These are phyloP conservation scores for Centrocercus urophasianus DNA, from an alignment of 2,113 vertebrate genomes.

Conservation along the genomic window DNA sequence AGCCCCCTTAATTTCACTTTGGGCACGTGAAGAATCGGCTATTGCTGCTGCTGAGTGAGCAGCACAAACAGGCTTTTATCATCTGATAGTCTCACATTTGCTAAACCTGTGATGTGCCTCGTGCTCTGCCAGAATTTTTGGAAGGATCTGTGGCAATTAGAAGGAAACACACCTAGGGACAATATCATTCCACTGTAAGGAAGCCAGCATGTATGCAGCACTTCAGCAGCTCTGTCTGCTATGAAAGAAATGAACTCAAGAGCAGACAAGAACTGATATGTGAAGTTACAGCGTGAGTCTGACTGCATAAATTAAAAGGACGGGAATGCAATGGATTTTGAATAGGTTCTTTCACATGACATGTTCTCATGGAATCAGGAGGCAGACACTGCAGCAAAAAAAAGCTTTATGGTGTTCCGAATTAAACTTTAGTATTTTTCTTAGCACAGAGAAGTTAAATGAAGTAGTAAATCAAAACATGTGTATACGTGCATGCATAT, in stretches of 20 bases:
- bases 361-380: constrained; percentile 64
- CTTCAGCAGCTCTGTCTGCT: constrained; percentile 60
- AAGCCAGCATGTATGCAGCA: constrained; percentile 24
- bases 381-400: constrained; percentile 49
- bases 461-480: constrained; percentile 46
- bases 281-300: constrained; percentile 54
- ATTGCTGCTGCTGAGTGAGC: neutral
- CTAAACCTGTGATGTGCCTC: constrained; percentile 41
- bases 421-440: constrained; percentile 63
- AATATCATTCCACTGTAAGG: constrained; percentile 55
- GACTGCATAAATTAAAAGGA: constrained; percentile 68
- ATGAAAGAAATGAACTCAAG: constrained; percentile 56
- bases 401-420: constrained; percentile 57
- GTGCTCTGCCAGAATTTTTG: constrained; percentile 46
- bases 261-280: constrained; percentile 65
- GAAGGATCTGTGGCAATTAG: constrained; percentile 52
- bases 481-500: neutral
- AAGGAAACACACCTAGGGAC: constrained; percentile 50
- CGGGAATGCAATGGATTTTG: constrained; percentile 63
- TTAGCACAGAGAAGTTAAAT: constrained; percentile 63
- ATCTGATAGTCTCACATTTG: neutral
- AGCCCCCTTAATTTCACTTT: constrained; percentile 60
- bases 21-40: constrained; percentile 47
- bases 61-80: constrained; percentile 58
- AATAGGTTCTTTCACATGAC: constrained; percentile 71